Conservation (phyloP, 53 echinoderm and acorn worm species). For the Glandiceps talaboti region DNA sequence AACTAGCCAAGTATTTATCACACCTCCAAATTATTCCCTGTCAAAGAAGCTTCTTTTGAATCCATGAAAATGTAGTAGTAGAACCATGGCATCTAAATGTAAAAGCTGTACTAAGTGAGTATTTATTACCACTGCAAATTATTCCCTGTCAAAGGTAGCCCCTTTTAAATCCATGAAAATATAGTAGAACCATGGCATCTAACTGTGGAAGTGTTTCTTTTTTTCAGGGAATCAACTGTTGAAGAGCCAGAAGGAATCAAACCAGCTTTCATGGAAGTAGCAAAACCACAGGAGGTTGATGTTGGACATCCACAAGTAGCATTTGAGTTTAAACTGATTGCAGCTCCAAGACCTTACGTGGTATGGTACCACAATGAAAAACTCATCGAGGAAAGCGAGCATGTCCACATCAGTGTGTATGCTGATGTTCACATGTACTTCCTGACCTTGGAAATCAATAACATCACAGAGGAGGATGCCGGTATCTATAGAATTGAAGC, state of each 20-base stretch:
- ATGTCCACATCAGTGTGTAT: slow-evolving; percentile 66
- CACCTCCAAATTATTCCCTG: no score
- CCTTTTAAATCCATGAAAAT: no score
- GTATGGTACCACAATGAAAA: slow-evolving; percentile 74
- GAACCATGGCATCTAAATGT: no score
- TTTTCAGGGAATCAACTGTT: slow-evolving; percentile 76
- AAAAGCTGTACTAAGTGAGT: no score
- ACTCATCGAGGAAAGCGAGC: slow-evolving; percentile 70
- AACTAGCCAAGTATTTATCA: no score
- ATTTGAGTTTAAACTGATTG: slow-evolving; percentile 96
- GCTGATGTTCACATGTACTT: slow-evolving; percentile 94
- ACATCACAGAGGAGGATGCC: slow-evolving; percentile 59
- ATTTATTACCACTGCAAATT: no score
- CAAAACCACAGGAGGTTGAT: slow-evolving; percentile 56
- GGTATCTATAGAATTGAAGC: slow-evolving; percentile 83
- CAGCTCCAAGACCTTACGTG: slow-evolving; percentile 78
- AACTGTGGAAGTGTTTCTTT: neutral
- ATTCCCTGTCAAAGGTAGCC: no score
- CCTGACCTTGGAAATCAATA: slow-evolving; percentile 56
- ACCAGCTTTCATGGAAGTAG: slow-evolving; percentile 84
- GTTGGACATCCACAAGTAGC: slow-evolving; percentile 48
- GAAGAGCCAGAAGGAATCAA: slow-evolving; percentile 94
- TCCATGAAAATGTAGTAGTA: no score
- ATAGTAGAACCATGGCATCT: no score
- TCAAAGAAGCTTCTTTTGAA: no score